Evolutionary conservation across 2,888 invertebrate species (phyloP), one percentile per base, ranked within the genome.

Genomic region (Apocheima hispidaria): DNA sequence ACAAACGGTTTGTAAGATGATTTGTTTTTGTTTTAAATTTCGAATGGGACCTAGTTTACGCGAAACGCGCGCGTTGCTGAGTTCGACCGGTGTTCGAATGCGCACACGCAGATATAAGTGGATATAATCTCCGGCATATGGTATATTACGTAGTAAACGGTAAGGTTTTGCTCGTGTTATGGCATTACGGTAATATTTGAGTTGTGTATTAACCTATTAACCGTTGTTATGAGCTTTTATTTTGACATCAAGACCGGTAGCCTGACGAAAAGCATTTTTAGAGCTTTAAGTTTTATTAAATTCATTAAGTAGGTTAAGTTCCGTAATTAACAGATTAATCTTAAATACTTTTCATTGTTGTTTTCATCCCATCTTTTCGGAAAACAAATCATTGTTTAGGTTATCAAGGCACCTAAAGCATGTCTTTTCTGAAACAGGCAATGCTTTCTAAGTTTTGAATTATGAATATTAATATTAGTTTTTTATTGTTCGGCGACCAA

Each of bases 71-170:
- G 86, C 85, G 78, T 73, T 73, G 67, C 67, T 76, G 75, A 66
- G 82, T 81, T 80, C 79, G 74, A 75, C 77, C 77, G 75, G 74
- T 72, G 79, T 75, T 73, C 81, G 87, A 89, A 84, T 90, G 89
- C 83, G 82, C 81, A 78, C 67, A 69, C 66, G 66, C 69, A 68
- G 70, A 72, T 67, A 72, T 76, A 61, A 74, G 66, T 68, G 67
- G 71, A 71, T 68, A 73, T 76, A 62, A 74, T 78, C 78, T 79
- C 69, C 73, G 72, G 50, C 60, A 74, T 73, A 73, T 74, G 67
- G 57, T 67, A 71, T 85, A 84, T 87, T 85, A 84, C 83, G 77
- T 75, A 79, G 80, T 84, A 64, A 67, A 67, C 87, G 79, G 84
- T 86, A 85, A 82, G 80, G 75, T 81, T 83, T 81, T 65, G 74